Percentiles rank a stretch among this genome's conserved stretches.
These are phyloP conservation scores for Sylvilagus floridanus DNA, from an alignment of 2,797 vertebrate genomes.

Conservation along the genomic window DNA sequence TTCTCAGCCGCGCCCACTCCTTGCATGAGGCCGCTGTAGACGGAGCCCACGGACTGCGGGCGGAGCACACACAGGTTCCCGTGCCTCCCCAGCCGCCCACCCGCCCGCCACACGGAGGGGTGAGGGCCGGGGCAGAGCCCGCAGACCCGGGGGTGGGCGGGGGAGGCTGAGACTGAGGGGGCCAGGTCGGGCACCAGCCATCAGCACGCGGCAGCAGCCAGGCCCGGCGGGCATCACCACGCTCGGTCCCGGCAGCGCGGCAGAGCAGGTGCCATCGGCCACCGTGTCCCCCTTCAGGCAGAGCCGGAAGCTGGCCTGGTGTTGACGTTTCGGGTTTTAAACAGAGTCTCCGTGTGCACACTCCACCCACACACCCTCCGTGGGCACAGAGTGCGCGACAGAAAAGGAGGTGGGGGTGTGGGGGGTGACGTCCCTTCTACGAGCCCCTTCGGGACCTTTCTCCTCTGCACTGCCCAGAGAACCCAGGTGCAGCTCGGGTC, in stretches of 20 bases:
- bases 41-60: slow-evolving; percentile 93
- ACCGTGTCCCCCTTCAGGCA: neutral
- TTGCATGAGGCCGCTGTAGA: slow-evolving; percentile 97
- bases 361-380: neutral
- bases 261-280: fast-evolving
- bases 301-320: neutral
- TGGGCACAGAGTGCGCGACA: neutral
- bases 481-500: neutral
- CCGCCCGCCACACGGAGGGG: neutral
- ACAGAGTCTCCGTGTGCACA: neutral
- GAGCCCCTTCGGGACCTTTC: too few species aligned
- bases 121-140: neutral
- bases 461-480: neutral
- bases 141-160: fast-evolving
- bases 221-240: fast-evolving
- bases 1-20: slow-evolving; percentile 97
- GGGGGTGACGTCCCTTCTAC: too few species aligned
- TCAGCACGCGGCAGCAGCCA: neutral
- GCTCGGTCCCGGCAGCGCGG: neutral
- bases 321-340: neutral
- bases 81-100: neutral
- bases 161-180: too few species aligned
- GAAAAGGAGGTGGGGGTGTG: too few species aligned
- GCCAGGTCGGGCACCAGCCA: too few species aligned
- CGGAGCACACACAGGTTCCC: slow-evolving; percentile 13